Conservation (phyloP, 1,140 invertebrate species). For the Adelges cooleyi region DNA sequence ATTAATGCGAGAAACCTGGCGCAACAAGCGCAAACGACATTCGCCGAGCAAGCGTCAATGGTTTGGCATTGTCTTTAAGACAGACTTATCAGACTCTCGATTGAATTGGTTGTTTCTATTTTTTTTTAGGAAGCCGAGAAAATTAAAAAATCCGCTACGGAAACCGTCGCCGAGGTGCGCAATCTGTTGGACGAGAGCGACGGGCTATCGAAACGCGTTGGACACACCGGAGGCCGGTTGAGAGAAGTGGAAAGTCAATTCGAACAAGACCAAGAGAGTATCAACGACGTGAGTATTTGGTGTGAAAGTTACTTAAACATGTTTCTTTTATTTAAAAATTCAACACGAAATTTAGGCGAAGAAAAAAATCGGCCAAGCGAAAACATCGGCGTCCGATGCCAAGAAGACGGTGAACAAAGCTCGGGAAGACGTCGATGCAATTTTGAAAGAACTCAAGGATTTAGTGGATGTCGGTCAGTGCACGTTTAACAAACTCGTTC, state of each 20-base stretch:
- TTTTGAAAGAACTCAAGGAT: conserved; percentile 66
- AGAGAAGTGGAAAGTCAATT: conserved; percentile 60
- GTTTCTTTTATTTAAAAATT: background rate
- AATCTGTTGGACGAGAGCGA: conserved; percentile 65
- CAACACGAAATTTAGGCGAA: conserved; percentile 43
- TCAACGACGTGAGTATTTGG: conserved; percentile 52
- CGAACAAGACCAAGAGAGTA: conserved; percentile 56
- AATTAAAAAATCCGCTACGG: conserved; percentile 61
- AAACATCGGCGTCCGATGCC: conserved; percentile 64
- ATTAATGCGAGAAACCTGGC: conserved; percentile 62
- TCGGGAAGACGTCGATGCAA: conserved; percentile 61
- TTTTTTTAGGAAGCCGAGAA: conserved; percentile 53
- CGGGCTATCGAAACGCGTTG: conserved; percentile 55
- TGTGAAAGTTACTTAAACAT: background rate
- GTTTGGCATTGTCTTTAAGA: conserved; percentile 41
- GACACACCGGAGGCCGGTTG: conserved; percentile 56
- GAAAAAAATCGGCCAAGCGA: conserved; percentile 73
- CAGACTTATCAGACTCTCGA: too few relatives aligned
- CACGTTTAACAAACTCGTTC: background rate
- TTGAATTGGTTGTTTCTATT: conserved; percentile 27
- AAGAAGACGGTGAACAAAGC: conserved; percentile 69
- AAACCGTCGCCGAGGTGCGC: conserved; percentile 60
- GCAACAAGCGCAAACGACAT: conserved; percentile 58
- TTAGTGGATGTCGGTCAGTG: conserved; percentile 56
- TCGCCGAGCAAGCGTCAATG: conserved; percentile 58